phyloP scores from a whole-genome alignment of 2,113 vertebrate genomes.

The Motacilla alba region DNA sequence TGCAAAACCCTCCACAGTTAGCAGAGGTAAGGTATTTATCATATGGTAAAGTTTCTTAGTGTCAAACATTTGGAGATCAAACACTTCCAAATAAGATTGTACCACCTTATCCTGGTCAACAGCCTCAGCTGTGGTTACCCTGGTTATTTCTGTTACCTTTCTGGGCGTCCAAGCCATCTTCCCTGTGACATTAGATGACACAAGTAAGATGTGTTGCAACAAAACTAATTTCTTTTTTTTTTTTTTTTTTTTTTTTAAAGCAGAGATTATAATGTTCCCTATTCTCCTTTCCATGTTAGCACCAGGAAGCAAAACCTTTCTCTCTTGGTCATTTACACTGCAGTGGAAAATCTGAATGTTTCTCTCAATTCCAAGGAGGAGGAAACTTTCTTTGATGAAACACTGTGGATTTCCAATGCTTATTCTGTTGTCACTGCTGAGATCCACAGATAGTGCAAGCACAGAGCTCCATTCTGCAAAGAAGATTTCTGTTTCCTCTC shows the following conservation, averaged over 20 bases:
- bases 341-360: background rate
- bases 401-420: background rate
- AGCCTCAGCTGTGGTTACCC: background rate
- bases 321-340: background rate
- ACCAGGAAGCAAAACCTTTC: background rate
- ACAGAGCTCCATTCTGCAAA: background rate
- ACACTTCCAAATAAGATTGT: background rate
- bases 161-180: background rate
- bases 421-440: background rate
- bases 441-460: background rate
- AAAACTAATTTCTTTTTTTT: background rate
- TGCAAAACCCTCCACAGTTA: background rate
- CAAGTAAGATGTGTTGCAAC: background rate
- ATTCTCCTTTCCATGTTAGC: background rate
- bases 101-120: background rate
- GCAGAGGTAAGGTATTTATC: background rate
- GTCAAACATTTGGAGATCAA: background rate
- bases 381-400: background rate
- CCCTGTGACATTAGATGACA: background rate
- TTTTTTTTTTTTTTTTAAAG: background rate
- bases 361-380: background rate
- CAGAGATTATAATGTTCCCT: background rate
- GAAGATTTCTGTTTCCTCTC: background rate
- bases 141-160: background rate
- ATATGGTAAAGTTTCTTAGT: background rate